A percentile compares a stretch with the other conserved stretches of the same genome.
Conservation (phyloP, 2,888 invertebrate species). For the Asteroscopus sphinx region DNA sequence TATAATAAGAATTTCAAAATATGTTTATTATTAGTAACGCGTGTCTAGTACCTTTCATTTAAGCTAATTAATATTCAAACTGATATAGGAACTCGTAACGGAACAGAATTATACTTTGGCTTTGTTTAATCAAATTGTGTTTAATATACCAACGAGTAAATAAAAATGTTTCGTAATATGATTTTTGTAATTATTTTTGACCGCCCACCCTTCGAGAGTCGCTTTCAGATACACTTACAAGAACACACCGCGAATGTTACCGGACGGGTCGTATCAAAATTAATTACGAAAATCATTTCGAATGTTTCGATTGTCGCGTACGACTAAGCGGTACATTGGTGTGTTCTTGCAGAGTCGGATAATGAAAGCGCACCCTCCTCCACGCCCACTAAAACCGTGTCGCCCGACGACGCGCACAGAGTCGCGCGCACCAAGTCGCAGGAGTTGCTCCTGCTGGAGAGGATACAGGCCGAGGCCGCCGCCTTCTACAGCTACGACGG, state of each 20-base stretch:
- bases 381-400: slow-evolving; percentile 88
- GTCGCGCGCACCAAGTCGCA: slow-evolving; percentile 90
- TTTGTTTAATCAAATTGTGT: slow-evolving; percentile 88
- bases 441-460: slow-evolving; percentile 92
- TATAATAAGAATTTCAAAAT: slow-evolving; percentile 83
- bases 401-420: slow-evolving; percentile 72
- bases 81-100: slow-evolving; percentile 81
- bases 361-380: slow-evolving; percentile 92
- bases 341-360: slow-evolving; percentile 95
- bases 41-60: slow-evolving; percentile 83
- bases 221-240: slow-evolving; percentile 79
- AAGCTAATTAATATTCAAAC: slow-evolving; percentile 82
- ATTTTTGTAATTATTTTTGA: slow-evolving; percentile 90
- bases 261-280: slow-evolving; percentile 83
- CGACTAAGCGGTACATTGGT: slow-evolving; percentile 80
- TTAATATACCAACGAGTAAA: slow-evolving; percentile 88
- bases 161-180: slow-evolving; percentile 89
- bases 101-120: slow-evolving; percentile 82
- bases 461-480: slow-evolving; percentile 92
- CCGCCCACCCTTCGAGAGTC: slow-evolving; percentile 74
- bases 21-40: slow-evolving; percentile 81
- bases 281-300: slow-evolving; percentile 88
- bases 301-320: slow-evolving; percentile 53
- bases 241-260: slow-evolving; percentile 81
- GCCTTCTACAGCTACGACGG: slow-evolving; percentile 92